Base-by-base conservation (phyloP, 1,140 invertebrate species). In the Brachionus rubens region DNA sequence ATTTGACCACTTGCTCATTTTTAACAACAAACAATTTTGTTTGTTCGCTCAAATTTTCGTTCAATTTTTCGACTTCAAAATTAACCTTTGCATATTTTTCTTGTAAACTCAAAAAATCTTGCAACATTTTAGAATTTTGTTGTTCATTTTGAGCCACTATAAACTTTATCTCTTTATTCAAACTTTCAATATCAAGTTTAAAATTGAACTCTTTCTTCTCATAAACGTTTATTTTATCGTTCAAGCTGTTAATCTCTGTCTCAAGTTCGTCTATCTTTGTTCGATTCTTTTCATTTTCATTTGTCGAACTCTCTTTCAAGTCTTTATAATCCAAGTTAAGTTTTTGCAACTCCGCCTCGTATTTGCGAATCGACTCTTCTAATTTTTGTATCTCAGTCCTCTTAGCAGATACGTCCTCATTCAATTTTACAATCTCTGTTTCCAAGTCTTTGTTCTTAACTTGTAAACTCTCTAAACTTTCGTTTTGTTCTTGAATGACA, bases 161-260 rank as follows among this genome's bases (percentile, higher is more conserved):
- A 33, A 72, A 72, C 19, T 33, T 50, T 12, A 40, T 52, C 28
- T 72, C 68, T 50, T 72, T 72, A 41, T 72, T 72, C 12, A 50
- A 54, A 26, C 68, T 72, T 21, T 50, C 46, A 36, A 50, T 41
- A 36, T 72, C 50, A 7, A 72, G 43, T 21, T 72, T 72, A 6
- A 21, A 36, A 50, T 72, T 21, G 33, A 72, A 65, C 43, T 43
- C 46, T 50, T 48, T n/a, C n/a, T 48, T 50, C 19, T 33, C 24
- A 26, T 48, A 14, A 0, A 1, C 2, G 10, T 30, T 50, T 28
- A 50, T 19, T 41, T 72, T 48, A 14, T 41, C 46, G 3, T 72
- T 36, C 36, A 72, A 54, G 19, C n/a, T 26, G n/a, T 33, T n/a
- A 28, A 72, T 50, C 28, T 72, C 36, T 5, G 14, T 2, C 19